Percentiles rank a stretch among this genome's conserved stretches.
Conservation (phyloP, 2,797 vertebrate genomes). For the Aulostomus chinensis region DNA sequence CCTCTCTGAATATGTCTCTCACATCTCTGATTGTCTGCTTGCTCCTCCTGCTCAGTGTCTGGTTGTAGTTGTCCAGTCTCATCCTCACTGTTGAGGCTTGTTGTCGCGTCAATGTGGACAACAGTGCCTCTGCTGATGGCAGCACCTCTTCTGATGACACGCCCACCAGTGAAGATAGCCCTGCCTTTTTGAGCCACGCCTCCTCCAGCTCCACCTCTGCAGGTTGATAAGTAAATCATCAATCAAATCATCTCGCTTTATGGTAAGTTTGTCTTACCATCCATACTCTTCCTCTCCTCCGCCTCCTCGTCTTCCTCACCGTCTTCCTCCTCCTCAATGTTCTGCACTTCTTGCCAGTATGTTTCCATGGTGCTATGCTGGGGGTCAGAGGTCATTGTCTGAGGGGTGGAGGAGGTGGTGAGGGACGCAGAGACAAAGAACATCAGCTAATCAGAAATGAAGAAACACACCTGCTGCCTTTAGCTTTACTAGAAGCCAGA, state of each 20-base stretch:
- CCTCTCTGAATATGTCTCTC: constrained; percentile 57
- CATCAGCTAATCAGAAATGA: no score
- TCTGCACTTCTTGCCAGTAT: constrained; percentile 92
- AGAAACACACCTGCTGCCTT: no score
- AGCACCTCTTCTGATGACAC: constrained; percentile 64
- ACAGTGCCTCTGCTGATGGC: constrained; percentile 83
- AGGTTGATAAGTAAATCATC: not conserved
- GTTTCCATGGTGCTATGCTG: constrained; percentile 86
- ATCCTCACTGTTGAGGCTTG: constrained; percentile 90
- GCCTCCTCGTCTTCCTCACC: constrained; percentile 70
- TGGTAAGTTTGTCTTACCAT: constrained; percentile 79
- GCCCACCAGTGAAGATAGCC: constrained; percentile 86
- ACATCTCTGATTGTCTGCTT: constrained; percentile 88
- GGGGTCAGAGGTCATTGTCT: constrained; percentile 26
- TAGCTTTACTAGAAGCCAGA: no score
- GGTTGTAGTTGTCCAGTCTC: constrained; percentile 91
- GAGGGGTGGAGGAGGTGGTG: constrained; percentile 1
- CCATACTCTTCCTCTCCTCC: constrained; percentile 84
- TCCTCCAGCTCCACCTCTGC: constrained; percentile 93
- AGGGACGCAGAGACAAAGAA: constrained; percentile 33
- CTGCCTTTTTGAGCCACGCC: constrained; percentile 91
- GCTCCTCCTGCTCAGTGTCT: constrained; percentile 89
- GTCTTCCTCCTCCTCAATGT: constrained; percentile 86
- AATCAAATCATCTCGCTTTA: not conserved
- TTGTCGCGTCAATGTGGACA: constrained; percentile 90